Evolutionary conservation across 2,888 invertebrate genomes (phyloP).

Genomic region (Eurytoma californica): DNA sequence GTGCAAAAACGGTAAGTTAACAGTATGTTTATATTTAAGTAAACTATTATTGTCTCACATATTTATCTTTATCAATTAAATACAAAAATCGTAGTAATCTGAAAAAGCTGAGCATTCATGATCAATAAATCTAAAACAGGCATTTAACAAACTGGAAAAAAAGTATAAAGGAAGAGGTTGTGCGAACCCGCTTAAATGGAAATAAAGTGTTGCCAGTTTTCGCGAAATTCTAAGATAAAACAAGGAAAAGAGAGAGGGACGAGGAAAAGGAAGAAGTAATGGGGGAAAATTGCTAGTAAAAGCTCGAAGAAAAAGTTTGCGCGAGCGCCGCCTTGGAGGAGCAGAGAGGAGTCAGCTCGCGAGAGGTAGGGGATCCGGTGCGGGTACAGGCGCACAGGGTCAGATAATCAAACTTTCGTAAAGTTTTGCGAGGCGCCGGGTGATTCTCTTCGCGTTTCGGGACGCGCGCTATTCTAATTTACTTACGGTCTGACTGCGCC

Average conservation of each 20-base stretch:
- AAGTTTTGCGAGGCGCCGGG: constrained; percentile 18
- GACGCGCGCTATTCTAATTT: constrained; percentile 26
- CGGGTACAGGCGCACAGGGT: constrained; percentile 9
- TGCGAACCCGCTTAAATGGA: constrained; percentile 15
- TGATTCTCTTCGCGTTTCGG: constrained; percentile 19
- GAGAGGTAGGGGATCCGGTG: not conserved
- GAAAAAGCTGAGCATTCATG: no score
- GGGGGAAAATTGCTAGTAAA: constrained; percentile 37
- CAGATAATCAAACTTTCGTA: constrained; percentile 40
- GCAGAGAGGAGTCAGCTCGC: not conserved
- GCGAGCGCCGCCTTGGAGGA: not conserved
- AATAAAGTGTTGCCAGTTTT: constrained; percentile 19
- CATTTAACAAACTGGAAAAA: no score
- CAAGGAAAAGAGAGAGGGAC: not conserved
- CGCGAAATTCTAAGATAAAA: not conserved
- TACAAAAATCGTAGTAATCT: no score
- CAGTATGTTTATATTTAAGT: no score
- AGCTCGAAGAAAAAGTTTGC: constrained; percentile 34
- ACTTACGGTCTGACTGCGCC: not conserved
- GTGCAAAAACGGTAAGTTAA: no score
- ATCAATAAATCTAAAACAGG: no score
- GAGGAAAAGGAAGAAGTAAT: constrained; percentile 19
- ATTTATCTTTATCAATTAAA: no score
- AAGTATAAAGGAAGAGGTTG: no score
- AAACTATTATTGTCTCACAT: no score